Conservation (phyloP, 2,113 vertebrate species). For the Suricata suricatta region DNA sequence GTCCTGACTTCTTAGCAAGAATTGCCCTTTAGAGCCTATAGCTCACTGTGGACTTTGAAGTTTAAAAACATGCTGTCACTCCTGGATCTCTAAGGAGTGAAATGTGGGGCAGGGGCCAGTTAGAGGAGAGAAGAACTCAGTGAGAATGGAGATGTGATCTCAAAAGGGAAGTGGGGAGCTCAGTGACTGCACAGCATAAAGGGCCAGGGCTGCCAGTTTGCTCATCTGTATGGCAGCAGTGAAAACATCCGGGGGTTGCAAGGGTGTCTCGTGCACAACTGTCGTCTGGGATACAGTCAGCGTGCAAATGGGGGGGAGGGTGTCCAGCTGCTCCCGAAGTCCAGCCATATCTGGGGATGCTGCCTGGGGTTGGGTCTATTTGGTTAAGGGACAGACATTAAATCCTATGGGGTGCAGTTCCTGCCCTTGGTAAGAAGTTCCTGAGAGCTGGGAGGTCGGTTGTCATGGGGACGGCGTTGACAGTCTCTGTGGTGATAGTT, state of each 20-base stretch:
- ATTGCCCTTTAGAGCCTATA: not conserved
- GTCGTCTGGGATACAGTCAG: not conserved
- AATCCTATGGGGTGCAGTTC: not conserved
- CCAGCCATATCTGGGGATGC: not conserved
- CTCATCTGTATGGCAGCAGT: not conserved
- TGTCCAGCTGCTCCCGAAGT: not conserved
- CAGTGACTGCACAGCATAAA: not conserved
- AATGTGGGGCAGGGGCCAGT: not conserved
- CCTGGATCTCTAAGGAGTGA: not conserved
- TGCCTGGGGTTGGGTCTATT: not conserved
- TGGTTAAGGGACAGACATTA: not conserved
- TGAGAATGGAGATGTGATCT: not conserved
- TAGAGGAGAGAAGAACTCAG: not conserved
- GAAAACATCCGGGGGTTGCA: not conserved
- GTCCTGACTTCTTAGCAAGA: not conserved
- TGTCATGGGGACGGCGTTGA: not conserved
- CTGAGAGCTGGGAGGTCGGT: conserved; percentile 39
- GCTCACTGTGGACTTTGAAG: not conserved
- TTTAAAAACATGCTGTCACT: not conserved
- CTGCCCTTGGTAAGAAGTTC: not conserved
- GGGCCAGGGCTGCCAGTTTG: not conserved
- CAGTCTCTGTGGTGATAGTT: not conserved
- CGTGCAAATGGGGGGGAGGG: not conserved
- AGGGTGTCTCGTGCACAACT: not conserved
- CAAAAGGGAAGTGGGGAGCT: not conserved